phyloP scores from a whole-genome alignment of 2,113 vertebrate genomes.

The Colistium nudipinnis region DNA sequence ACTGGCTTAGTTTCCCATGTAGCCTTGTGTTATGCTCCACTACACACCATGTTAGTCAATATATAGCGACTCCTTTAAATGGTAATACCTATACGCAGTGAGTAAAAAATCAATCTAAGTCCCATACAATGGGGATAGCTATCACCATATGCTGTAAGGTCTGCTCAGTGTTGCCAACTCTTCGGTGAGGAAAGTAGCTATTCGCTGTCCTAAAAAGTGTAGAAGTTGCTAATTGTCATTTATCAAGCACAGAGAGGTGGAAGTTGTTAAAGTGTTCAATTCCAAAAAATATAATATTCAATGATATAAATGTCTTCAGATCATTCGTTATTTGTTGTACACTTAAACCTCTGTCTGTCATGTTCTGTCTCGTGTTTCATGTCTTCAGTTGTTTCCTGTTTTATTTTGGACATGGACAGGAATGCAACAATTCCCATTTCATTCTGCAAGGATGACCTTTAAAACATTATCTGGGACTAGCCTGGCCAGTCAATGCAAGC shows the following conservation, averaged over 20 bases:
- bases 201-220: too few species aligned
- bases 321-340: neutral
- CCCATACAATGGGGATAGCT: constrained; percentile 61
- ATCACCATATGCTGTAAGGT: constrained; percentile 70
- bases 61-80: constrained; percentile 70
- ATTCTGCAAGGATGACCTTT: neutral
- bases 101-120: constrained; percentile 75
- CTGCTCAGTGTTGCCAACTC: constrained; percentile 66
- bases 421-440: neutral
- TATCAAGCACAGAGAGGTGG: constrained; percentile 71
- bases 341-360: too few species aligned
- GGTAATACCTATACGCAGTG: constrained; percentile 72
- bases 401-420: too few species aligned
- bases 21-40: constrained; percentile 26
- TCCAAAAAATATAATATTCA: neutral
- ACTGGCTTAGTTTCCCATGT: constrained; percentile 55
- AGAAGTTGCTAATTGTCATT: too few species aligned
- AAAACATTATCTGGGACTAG: neutral
- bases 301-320: neutral
- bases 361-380: too few species aligned
- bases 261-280: constrained; percentile 1
- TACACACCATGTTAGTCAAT: constrained; percentile 57
- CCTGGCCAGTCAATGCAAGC: neutral
- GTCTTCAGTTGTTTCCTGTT: too few species aligned
- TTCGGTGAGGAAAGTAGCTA: too few species aligned